A percentile compares a stretch with the other conserved stretches of the same genome.
These are phyloP conservation scores for Pterophyllum scalare DNA, from an alignment of 2,113 vertebrate genomes.

Conservation along the genomic window DNA sequence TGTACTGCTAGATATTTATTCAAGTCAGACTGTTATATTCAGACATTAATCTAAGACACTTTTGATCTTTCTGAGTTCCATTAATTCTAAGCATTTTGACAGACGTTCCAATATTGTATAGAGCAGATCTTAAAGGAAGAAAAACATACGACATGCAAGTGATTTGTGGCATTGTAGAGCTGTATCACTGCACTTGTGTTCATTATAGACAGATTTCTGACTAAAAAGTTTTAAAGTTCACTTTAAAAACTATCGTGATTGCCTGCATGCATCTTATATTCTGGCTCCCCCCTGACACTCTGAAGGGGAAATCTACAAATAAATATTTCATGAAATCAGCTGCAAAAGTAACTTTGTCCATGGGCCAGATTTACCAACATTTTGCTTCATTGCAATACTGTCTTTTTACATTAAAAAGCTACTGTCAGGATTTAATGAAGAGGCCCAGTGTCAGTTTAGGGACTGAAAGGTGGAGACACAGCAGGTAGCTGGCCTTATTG, in stretches of 20 bases:
- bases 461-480: not conserved
- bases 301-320: not conserved
- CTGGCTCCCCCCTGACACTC: not conserved
- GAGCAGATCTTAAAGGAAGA: no score
- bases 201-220: not conserved
- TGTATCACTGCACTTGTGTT: not conserved
- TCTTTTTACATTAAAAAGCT: not conserved
- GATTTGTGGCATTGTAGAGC: not conserved
- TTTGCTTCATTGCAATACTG: not conserved
- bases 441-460: not conserved
- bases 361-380: not conserved
- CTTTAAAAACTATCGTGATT: not conserved
- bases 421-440: not conserved
- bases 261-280: not conserved
- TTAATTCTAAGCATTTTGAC: no score
- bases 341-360: not conserved
- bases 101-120: no score
- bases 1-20: not conserved
- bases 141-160: not conserved
- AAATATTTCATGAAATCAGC: not conserved
- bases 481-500: not conserved
- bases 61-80: no score
- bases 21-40: not conserved
- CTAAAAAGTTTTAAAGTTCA: not conserved
- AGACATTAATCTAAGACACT: no score